phyloP scores from a whole-genome alignment of 2,113 vertebrate species.

The Vulpes vulpes region DNA sequence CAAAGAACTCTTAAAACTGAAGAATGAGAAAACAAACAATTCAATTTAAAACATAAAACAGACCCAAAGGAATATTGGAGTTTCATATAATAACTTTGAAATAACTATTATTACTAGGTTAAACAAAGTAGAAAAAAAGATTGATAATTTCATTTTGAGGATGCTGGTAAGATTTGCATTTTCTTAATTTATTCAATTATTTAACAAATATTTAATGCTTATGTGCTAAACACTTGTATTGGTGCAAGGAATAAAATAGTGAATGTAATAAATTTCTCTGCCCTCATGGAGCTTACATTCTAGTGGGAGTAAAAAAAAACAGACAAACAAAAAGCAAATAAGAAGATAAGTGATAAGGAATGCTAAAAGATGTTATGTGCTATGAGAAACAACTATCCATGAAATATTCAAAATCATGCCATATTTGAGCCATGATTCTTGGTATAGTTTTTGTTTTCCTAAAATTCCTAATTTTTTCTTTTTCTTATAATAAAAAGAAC shows the following conservation, averaged over 20 bases:
- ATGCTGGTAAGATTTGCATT: background rate
- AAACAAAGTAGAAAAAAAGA: constrained; percentile 1
- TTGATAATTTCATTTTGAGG: background rate
- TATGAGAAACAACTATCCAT: background rate
- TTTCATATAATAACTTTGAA: constrained; percentile 25
- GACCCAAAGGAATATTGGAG: background rate
- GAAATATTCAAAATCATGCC: background rate
- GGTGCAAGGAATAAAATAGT: background rate
- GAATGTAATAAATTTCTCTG: background rate
- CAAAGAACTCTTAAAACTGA: background rate
- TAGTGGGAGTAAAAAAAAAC: background rate
- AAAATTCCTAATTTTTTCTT: background rate
- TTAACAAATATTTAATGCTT: background rate
- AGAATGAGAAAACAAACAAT: background rate
- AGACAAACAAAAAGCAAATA: background rate
- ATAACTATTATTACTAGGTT: background rate
- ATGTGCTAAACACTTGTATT: background rate
- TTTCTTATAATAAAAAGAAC: background rate
- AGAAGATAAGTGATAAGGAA: background rate
- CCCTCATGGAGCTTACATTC: background rate
- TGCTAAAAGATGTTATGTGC: background rate
- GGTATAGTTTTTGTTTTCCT: background rate
- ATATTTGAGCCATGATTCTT: background rate
- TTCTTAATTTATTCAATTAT: background rate
- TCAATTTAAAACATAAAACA: background rate